These are phyloP conservation scores for Apis mellifera DNA, from an alignment of 1,140 invertebrate genomes.

Conservation along the genomic window DNA sequence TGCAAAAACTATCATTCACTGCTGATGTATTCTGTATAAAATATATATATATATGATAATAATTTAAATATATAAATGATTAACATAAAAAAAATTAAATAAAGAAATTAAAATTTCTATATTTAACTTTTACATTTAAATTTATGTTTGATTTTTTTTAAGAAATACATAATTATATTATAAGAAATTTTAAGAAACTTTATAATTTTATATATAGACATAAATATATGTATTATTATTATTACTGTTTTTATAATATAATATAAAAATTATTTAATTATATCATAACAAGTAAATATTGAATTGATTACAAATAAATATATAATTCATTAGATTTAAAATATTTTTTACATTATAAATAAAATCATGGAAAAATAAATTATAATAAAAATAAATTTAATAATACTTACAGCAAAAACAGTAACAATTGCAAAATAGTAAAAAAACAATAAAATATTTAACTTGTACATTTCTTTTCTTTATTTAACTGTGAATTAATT, in stretches of 20 bases:
- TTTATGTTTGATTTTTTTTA: neutral
- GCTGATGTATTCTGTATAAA: neutral
- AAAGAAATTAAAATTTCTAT: slow-evolving; percentile 2
- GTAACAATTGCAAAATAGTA: slow-evolving; percentile 31
- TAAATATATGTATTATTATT: neutral
- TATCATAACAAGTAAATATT: neutral
- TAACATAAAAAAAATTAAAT: too few species aligned
- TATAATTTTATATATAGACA: neutral
- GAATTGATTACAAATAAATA: neutral
- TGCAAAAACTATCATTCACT: slow-evolving; percentile 5
- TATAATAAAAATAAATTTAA: neutral
- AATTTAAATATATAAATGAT: neutral
- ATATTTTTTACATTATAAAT: neutral
- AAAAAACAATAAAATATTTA: slow-evolving; percentile 39
- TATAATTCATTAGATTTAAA: neutral
- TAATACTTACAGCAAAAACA: slow-evolving; percentile 49
- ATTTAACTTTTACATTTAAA: neutral
- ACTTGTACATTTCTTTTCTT: slow-evolving; percentile 50
- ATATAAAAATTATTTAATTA: neutral
- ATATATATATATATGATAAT: neutral
- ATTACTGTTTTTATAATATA: too few species aligned
- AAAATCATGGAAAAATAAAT: neutral
- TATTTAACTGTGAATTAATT: slow-evolving; percentile 6
- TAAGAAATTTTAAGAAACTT: neutral
- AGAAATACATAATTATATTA: neutral